Evolutionary conservation across 2,113 vertebrate genomes (phyloP), one percentile per base, ranked within the genome.

Genomic region (Phainopepla nitens): DNA sequence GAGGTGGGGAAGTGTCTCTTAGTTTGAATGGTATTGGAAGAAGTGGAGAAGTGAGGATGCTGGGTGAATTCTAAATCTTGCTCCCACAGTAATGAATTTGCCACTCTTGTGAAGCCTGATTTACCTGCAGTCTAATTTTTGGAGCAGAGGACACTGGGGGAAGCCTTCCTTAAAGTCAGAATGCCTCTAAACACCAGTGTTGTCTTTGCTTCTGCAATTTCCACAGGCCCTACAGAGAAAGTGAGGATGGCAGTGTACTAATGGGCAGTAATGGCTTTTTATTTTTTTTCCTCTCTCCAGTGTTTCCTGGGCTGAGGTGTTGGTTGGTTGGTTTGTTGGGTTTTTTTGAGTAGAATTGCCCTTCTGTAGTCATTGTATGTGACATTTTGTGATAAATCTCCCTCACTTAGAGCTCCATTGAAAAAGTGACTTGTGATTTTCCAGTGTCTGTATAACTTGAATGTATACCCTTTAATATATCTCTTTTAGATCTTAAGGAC

Each of bases 1-100:
- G 42, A 61, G 18, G 4, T 0, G 3, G 27, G 20, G 29, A 21
- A 39, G 7, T 6, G 3, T 65, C 11, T 47, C 11, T 41, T 2
- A 0, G 33, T 42, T 58, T 64, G 44, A 49, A n/a, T 35, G 2
- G 13, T 23, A 16, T 17, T 65, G 2, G 25, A 80, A 66, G 28
- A 71, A 56, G 6, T 61, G n/a, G 29, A 31, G 31, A 51, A 66
- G 35, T 39, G 35, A 47, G 27, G 14, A 9, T 36, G 4, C 41
- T 35, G 23, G 33, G 14, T 56, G 51, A 76, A 28, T 71, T 76
- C 9, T 23, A 35, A 49, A 7, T 41, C 29, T 25, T 64, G 19
- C 11, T 80, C 21, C 24, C 13, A 5, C 35, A 41, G 18, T 53
- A 31, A 35, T 47, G 53, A 33, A 29, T 64, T 44, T 49, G 13